Evolutionary conservation across 2,797 vertebrate species (phyloP), one percentile per base, ranked within the genome.

Genomic region (Naso thynnoides): DNA sequence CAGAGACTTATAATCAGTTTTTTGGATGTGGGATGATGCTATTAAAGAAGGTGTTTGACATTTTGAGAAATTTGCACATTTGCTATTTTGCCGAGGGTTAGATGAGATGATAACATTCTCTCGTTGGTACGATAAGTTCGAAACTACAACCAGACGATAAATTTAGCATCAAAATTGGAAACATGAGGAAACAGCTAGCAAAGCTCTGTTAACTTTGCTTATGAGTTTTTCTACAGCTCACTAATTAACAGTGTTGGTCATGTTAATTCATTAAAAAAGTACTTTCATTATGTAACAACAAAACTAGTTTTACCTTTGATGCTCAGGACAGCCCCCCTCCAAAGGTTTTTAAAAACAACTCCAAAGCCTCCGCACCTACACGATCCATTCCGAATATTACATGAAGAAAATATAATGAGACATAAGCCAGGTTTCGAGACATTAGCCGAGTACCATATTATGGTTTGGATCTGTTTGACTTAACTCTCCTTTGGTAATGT

Each of bases 11-110:
- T 31, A 60, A 59, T 73, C 45, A 58, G 11, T 62, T 69, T n/a
- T 50, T 41, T 36, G 38, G 42, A 49, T 33, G 61, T 42, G 50
- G 64, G 26, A 76, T 73, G 54, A 69, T 68, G 29, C 36, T 18
- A 38, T 47, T 47, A 33, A 36, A 61, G 45, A 53, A 45, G 42
- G 11, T 45, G 26, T 27, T 76, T 55, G 19, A 69, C 55, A 31
- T 58, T 38, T 50, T 21, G n/a, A 11, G 21, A 52, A 53, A 72
- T 16, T 24, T 6, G 1, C 29, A 57, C 50, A 9, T 78, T 41
- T 9, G 33, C 36, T 58, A 23, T 65, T 15, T 62, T 29, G 38
- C 6, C 6, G 2, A 53, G 7, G 16, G 23, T 53, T 19, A 8
- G 14, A 38, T 24, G 10, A 66, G 47, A 66, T 4, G 44, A 55